Conservation (phyloP, 1,140 invertebrate genomes). For the Danaus melanippus region DNA sequence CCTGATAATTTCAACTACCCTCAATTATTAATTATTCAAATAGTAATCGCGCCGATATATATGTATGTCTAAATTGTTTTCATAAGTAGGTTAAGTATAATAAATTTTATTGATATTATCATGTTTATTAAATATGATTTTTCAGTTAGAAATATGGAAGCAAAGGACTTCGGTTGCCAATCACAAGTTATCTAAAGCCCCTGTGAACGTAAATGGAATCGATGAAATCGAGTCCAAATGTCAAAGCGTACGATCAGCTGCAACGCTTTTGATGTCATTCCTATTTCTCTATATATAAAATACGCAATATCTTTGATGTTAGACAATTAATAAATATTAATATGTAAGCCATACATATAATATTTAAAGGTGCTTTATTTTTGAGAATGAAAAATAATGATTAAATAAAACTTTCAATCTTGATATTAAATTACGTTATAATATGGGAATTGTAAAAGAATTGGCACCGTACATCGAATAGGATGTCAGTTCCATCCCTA, state of each 20-base stretch:
- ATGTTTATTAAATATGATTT: too few species aligned
- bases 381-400: neutral
- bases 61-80: too few species aligned
- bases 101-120: too few species aligned
- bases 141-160: too few species aligned
- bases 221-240: slow-evolving; percentile 19
- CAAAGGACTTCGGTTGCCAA: slow-evolving; percentile 3
- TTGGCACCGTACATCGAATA: slow-evolving; percentile 14
- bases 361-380: neutral
- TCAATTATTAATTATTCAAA: too few species aligned
- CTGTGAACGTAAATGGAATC: slow-evolving; percentile 17
- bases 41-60: too few species aligned
- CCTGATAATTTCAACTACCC: too few species aligned
- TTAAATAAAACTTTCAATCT: slow-evolving; percentile 9
- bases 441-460: slow-evolving; percentile 4
- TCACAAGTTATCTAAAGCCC: slow-evolving; percentile 14
- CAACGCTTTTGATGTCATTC: slow-evolving; percentile 2
- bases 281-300: neutral
- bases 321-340: neutral
- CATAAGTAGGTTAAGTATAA: too few species aligned
- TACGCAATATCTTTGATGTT: slow-evolving; percentile 1
- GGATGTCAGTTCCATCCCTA: slow-evolving; percentile 16
- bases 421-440: neutral
- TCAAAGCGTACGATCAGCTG: slow-evolving; percentile 21
- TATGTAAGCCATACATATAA: too few species aligned